Conservation (phyloP, 2,113 vertebrate species). For the Jaculus jaculus region DNA sequence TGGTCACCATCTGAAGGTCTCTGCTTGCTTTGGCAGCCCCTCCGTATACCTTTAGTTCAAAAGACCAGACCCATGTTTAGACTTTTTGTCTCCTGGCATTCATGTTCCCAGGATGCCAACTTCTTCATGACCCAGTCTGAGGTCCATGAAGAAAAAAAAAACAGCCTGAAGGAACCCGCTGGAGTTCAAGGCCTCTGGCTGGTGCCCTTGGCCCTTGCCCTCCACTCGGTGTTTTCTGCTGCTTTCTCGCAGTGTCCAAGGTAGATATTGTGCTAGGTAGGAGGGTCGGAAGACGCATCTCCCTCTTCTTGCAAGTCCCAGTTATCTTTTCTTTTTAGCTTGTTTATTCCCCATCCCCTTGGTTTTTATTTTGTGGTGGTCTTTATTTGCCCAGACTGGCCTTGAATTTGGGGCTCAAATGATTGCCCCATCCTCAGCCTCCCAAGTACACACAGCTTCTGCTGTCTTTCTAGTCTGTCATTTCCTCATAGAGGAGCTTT, state of each 20-base stretch:
- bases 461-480: not conserved
- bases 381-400: not conserved
- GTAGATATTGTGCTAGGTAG: not conserved
- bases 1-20: not conserved
- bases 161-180: not conserved
- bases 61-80: not conserved
- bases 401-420: not conserved
- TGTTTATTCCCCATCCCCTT: not conserved
- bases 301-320: not conserved
- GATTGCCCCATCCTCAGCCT: not conserved
- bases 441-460: not conserved
- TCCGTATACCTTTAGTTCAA: not conserved
- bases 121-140: not conserved
- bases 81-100: not conserved
- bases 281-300: not conserved
- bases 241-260: not conserved
- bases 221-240: not conserved
- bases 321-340: not conserved
- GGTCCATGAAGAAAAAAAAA: not conserved
- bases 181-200: not conserved
- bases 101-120: not conserved
- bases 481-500: not conserved
- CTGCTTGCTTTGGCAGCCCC: not conserved
- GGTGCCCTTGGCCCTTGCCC: not conserved
- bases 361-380: not conserved